Base-by-base conservation (phyloP, 2,888 invertebrate genomes). In the Eupithecia insigniata region DNA sequence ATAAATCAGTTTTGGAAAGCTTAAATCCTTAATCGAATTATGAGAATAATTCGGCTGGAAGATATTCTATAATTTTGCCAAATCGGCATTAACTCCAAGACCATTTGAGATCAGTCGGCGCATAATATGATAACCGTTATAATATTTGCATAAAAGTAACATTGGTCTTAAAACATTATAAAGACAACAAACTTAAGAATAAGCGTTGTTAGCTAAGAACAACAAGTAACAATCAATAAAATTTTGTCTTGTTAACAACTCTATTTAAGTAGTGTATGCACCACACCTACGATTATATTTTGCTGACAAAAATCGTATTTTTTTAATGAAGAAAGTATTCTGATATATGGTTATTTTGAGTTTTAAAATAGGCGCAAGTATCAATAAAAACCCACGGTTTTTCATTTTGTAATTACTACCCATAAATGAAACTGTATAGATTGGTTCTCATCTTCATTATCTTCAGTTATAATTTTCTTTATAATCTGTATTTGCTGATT, bases 1-100 rank as follows among this genome's bases (percentile, higher is more conserved):
- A 83, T 91, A 90, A 91, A 91, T 92, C 90, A 90, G 87, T 87
- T 89, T 85, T 78, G 84, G 78, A 80, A 82, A 76, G 75, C 79
- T 79, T 77, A 80, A 82, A 81, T 82, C 84, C 82, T 79, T 86
- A 86, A 89, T 87, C 85, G 86, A 83, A 84, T 87, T 86, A 80
- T 77, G 78, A 69, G 83, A 87, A 87, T 85, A 86, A 88, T 86
- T 87, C 83, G 81, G 80, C 79, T 80, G 85, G 83, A 89, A 88
- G 85, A 84, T 87, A 86, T 86, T 82, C 78, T 76, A 78, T 77
- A 78, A 78, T 77, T 78, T 78, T 60, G 55, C 60, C 73, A 77
- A 78, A 79, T 75, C 71, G 72, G 69, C 71, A 77, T 76, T 76
- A 73, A 75, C 66, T 69, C 66, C 43, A 61, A 61, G 65, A 74